Evolutionary conservation across 2,113 vertebrate genomes (phyloP), one percentile per base, ranked within the genome.

Genomic region (Atherinomorus stipes): DNA sequence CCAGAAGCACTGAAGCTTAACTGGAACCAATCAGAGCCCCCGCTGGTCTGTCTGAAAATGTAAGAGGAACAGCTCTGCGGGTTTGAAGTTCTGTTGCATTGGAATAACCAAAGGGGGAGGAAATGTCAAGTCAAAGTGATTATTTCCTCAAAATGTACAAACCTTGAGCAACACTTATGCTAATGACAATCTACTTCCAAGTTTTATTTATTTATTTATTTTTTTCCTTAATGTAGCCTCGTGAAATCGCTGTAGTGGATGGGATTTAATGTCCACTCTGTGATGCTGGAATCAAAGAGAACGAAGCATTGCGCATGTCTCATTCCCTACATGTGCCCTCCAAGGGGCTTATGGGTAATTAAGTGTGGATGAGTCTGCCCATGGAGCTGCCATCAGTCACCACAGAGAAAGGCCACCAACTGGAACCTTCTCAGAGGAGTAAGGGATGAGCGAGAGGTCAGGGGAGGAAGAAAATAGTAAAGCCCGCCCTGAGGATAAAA

Each of bases 271-370:
- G 71, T 73, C 44, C 44, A 76, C 57, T 66, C 62, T 75, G 61
- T 3, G 9, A 19, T 50, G 71, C 44, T 60, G 57, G 31, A 63
- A 31, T 73, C 60, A 64, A 64, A 73, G 31, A 47, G 53, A 38
- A 50, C 63, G 49, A 75, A 34, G 67, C 40, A 54, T 13, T 52
- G 64, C 49, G 18, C 77, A 83, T 68, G 71, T 60, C 75, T 79
- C 60, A 61, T 47, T 76, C 65, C 31, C 25, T 56, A 57, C 71
- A 67, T 81, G 60, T 54, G 49, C 76, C 78, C 80, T 86, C 79
- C 52, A 49, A 86, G 79, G 76, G 83, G 81, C 80, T 90, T 85
- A 65, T 89, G 83, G 85, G 87, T 90, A 92, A 89, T 91, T 88
- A 88, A 86, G 74, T 83, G 77, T 79, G 71, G 81, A 80, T 76